phyloP scores from a whole-genome alignment of 2,113 vertebrate species.

The Phodopus roborovskii region DNA sequence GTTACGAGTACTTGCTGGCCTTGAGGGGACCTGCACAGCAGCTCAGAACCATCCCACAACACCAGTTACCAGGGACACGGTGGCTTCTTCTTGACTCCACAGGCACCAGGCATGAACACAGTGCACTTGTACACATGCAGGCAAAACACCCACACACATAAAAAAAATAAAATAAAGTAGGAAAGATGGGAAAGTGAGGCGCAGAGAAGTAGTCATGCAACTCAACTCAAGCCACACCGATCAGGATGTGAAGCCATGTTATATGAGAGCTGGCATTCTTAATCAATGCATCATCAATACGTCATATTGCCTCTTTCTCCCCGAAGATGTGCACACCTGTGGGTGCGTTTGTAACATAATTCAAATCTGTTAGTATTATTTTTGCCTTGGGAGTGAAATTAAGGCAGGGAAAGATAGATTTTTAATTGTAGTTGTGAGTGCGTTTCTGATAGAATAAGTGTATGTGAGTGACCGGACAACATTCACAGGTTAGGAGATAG shows the following conservation, averaged over 20 bases:
- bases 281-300: neutral
- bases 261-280: neutral
- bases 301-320: neutral
- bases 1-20: neutral
- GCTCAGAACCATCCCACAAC: neutral
- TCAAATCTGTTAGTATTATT: neutral
- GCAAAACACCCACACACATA: neutral
- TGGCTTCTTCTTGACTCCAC: neutral
- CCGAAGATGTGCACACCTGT: neutral
- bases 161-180: neutral
- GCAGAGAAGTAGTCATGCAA: neutral
- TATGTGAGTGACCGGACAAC: neutral
- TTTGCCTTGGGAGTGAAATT: constrained; percentile 2
- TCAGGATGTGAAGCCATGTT: neutral
- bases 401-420: neutral
- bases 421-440: neutral
- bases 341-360: neutral
- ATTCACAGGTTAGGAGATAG: neutral
- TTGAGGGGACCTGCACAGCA: neutral
- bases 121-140: neutral
- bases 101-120: neutral
- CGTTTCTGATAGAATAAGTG: neutral
- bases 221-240: neutral
- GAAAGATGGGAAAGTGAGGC: neutral
- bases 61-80: neutral